A percentile compares a stretch with the other conserved stretches of the same genome.
Conservation (phyloP, 2,888 invertebrate species). For the Ormyrus nitidulus region DNA sequence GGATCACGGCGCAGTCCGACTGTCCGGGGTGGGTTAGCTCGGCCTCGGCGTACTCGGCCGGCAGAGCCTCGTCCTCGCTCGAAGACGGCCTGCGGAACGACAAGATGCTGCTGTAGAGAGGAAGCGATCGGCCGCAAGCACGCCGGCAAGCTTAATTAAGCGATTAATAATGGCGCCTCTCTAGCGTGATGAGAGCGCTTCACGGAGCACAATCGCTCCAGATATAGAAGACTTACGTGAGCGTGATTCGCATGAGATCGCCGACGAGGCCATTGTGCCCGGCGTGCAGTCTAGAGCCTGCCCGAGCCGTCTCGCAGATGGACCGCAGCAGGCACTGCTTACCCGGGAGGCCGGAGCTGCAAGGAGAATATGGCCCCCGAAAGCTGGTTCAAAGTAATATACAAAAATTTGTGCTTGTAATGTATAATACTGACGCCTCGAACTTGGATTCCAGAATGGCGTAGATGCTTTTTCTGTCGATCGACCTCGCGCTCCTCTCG, state of each 20-base stretch:
- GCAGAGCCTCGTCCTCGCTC: constrained; percentile 63
- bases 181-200: neutral
- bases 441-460: constrained; percentile 67
- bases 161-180: constrained; percentile 43
- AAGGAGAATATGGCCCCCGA: neutral
- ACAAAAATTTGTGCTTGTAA: no score
- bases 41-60: constrained; percentile 62
- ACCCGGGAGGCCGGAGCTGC: constrained; percentile 69
- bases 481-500: constrained; percentile 30
- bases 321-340: constrained; percentile 69
- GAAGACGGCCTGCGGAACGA: constrained; percentile 66
- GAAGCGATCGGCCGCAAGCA: neutral
- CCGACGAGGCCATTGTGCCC: constrained; percentile 69
- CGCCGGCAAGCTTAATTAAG: constrained; percentile 58
- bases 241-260: constrained; percentile 68
- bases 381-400: no score
- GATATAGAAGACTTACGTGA: constrained; percentile 66
- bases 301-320: constrained; percentile 70
- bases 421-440: constrained; percentile 63
- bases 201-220: constrained; percentile 8
- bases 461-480: constrained; percentile 64
- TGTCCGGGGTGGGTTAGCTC: constrained; percentile 46
- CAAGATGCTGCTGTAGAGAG: neutral
- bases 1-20: constrained; percentile 62
- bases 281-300: constrained; percentile 60